phyloP scores from a whole-genome alignment of 2,888 invertebrate genomes.

The Hirtodrosophila cameraria region DNA sequence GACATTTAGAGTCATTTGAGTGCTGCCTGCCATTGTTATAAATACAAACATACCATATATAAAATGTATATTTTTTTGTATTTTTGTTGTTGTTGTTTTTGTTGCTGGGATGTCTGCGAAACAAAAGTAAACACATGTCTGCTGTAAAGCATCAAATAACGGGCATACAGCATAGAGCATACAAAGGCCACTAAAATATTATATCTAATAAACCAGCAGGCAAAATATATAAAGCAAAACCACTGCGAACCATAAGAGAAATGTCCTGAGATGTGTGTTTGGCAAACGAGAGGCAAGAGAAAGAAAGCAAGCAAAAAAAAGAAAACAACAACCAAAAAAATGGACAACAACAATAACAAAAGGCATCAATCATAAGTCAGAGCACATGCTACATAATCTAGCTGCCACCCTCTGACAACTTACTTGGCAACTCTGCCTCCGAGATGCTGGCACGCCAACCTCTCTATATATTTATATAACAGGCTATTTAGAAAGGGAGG shows the following conservation, averaged over 20 bases:
- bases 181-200: constrained; percentile 76
- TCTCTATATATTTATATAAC: constrained; percentile 14
- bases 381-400: constrained; percentile 62
- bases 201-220: constrained; percentile 75
- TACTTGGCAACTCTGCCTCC: constrained; percentile 1
- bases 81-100: constrained; percentile 6
- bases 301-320: constrained; percentile 24
- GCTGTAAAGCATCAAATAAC: constrained; percentile 54
- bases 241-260: constrained; percentile 39
- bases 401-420: constrained; percentile 7
- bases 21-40: constrained; percentile 66
- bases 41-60: constrained; percentile 52
- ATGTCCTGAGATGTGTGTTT: constrained; percentile 18
- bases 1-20: constrained; percentile 66
- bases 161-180: constrained; percentile 34
- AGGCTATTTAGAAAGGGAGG: background rate
- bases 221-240: constrained; percentile 59
- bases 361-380: constrained; percentile 80
- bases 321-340: constrained; percentile 3
- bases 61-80: constrained; percentile 29
- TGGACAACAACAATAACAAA: constrained; percentile 62
- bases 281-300: constrained; percentile 11
- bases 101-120: constrained; percentile 24
- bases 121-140: constrained; percentile 73
- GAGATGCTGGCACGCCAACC: constrained; percentile 2